Evolutionary conservation across 1,140 invertebrate genomes (phyloP), one percentile per base, ranked within the genome.

Genomic region (Pinna nobilis): DNA sequence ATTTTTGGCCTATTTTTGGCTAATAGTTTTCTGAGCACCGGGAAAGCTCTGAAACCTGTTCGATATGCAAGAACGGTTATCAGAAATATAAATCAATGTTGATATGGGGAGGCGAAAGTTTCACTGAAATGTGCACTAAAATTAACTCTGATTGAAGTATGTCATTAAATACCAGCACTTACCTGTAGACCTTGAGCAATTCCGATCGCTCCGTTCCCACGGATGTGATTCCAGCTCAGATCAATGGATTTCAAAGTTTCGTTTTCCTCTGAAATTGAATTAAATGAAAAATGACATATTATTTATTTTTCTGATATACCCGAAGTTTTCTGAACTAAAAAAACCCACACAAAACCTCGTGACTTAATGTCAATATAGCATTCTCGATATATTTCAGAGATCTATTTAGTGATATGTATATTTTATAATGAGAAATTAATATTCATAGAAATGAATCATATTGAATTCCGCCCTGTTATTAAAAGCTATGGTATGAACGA

Each of bases 201-300:
- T 3, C 76, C 78, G 15, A 78, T 70, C 9, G 80, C 84, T 55
- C 82, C 82, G 33, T 81, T 74, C 1, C 74, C 72, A 41, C 84
- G 68, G 51, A 85, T 77, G 64, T 85, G 76, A 71, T 85, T 82
- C 80, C 81, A 85, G 18, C 78, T 78, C 7, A 86, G 76, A 51
- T 85, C 82, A 18, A 86, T 60, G 0, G 64, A 77, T 25, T 23
- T 49, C 23, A 82, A 30, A 15, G 37, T 79, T 7, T 57, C 67
- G 37, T 79, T 82, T 47, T 77, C 70, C 2, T 28, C 72, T 77
- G 59, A 30, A 60, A 75, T 23, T 28, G 15, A 23, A 13, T 25
- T 11, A 25, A 20, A 23, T 23, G 0, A 53, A 18, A 15, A 53
- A 66, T 9, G 3, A 49, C 6, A 18, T 28, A 33, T 15, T 28